These are phyloP conservation scores for Erynnis tages DNA, from an alignment of 2,888 invertebrate species.

Conservation along the genomic window DNA sequence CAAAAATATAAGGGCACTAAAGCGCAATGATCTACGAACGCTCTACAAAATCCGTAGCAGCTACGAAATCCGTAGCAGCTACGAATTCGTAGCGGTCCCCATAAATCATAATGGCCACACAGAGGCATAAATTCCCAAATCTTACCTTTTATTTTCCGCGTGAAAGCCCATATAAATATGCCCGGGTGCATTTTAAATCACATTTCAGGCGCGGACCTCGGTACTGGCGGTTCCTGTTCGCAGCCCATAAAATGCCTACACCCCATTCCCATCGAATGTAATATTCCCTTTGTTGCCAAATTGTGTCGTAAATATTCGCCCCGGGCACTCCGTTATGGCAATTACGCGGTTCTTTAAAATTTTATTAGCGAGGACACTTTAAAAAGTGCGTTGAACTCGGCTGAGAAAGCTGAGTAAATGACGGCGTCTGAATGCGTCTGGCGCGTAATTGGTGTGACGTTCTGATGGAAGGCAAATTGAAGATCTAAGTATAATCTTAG, in stretches of 20 bases:
- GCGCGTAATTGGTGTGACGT: neutral
- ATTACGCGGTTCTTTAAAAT: conserved; percentile 44
- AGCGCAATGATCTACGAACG: no score
- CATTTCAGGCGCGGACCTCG: conserved; percentile 18
- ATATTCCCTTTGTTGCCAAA: conserved; percentile 38
- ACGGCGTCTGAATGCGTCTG: conserved; percentile 11
- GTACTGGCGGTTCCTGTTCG: conserved; percentile 19
- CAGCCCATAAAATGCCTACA: conserved; percentile 25
- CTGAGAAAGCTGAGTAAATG: conserved; percentile 9
- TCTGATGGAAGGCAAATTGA: conserved; percentile 11
- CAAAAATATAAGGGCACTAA: no score
- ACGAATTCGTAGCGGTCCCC: neutral
- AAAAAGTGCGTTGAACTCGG: neutral
- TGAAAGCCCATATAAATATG: conserved; percentile 26
- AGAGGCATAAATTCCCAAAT: conserved; percentile 23
- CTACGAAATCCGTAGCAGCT: neutral
- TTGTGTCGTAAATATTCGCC: conserved; percentile 46
- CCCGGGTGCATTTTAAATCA: conserved; percentile 23
- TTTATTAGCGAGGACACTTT: conserved; percentile 37
- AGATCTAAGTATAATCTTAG: conserved; percentile 6
- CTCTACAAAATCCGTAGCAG: neutral
- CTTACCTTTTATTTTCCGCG: conserved; percentile 25
- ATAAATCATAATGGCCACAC: conserved; percentile 20
- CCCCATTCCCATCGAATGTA: conserved; percentile 30
- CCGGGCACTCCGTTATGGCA: conserved; percentile 40